These are phyloP conservation scores for Dryococelus australis DNA, from an alignment of 2,888 invertebrate genomes.

Conservation along the genomic window DNA sequence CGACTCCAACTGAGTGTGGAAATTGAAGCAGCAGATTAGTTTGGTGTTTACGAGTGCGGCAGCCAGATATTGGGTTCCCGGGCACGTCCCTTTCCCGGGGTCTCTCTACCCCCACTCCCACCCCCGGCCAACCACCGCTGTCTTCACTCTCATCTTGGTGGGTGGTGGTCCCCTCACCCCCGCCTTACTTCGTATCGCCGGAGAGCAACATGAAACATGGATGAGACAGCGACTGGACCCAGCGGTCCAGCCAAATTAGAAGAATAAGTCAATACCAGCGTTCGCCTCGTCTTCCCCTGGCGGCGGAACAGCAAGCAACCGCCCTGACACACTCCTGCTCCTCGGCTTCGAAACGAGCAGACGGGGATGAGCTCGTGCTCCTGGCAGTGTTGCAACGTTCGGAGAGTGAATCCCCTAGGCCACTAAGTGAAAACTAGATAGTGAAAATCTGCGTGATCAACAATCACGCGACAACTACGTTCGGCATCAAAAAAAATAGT, in stretches of 20 bases:
- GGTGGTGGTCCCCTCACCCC: not conserved
- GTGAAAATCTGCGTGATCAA: no score
- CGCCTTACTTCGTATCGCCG: not conserved
- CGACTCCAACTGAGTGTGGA: not conserved
- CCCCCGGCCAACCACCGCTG: not conserved
- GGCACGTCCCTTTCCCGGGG: not conserved
- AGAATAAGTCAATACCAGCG: not conserved
- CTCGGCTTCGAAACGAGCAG: no score
- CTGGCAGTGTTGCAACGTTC: no score
- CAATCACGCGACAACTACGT: no score
- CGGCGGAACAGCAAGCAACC: no score
- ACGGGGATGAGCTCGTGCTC: no score
- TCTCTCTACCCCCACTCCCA: not conserved
- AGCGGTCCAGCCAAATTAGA: not conserved
- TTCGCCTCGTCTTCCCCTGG: not conserved
- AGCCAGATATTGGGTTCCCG: constrained; percentile 19
- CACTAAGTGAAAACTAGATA: no score
- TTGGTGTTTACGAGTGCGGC: constrained; percentile 26
- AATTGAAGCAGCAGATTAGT: constrained; percentile 24
- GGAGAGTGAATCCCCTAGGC: no score
- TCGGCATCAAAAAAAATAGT: no score
- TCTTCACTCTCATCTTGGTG: not conserved
- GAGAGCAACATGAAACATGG: not conserved
- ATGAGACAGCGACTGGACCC: not conserved
- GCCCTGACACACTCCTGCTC: no score